Evolutionary conservation across 2,888 invertebrate genomes (phyloP).

Genomic region (Noctua comes): DNA sequence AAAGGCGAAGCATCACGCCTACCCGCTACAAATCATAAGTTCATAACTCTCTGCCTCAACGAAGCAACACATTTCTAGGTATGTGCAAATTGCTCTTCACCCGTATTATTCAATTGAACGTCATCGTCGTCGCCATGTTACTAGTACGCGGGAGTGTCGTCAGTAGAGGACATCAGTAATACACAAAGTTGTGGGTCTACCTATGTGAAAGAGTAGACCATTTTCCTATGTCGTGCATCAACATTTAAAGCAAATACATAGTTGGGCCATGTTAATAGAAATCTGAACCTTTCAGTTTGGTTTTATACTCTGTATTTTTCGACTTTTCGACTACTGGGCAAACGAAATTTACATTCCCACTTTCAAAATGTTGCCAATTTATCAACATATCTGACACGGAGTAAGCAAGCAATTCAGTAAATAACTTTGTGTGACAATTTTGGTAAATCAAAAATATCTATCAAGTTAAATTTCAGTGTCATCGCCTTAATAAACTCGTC

Average conservation of each 20-base stretch:
- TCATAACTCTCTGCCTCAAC: not conserved
- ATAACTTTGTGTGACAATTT: not conserved
- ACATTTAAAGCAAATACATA: not conserved
- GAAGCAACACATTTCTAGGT: not conserved
- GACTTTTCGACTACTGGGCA: no score
- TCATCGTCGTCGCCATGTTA: not conserved
- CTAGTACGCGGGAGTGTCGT: not conserved
- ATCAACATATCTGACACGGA: not conserved
- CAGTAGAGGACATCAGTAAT: not conserved
- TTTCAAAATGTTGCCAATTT: not conserved
- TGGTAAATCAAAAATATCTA: not conserved
- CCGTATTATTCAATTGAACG: slow-evolving; percentile 21
- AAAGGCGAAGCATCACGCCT: no score
- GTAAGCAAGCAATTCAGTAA: not conserved
- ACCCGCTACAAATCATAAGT: no score
- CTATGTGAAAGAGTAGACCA: not conserved
- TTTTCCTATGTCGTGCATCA: not conserved
- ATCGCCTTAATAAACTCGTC: slow-evolving; percentile 49
- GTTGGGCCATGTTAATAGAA: not conserved
- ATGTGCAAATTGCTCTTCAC: not conserved
- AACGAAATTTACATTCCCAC: not conserved
- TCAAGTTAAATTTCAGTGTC: not conserved
- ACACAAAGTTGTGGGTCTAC: not conserved
- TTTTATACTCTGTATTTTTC: not conserved
- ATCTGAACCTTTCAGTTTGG: not conserved